Evolutionary conservation across 2,113 vertebrate species (phyloP), one percentile per base, ranked within the genome.

Genomic region (Gnathonemus echidnorhynchus): DNA sequence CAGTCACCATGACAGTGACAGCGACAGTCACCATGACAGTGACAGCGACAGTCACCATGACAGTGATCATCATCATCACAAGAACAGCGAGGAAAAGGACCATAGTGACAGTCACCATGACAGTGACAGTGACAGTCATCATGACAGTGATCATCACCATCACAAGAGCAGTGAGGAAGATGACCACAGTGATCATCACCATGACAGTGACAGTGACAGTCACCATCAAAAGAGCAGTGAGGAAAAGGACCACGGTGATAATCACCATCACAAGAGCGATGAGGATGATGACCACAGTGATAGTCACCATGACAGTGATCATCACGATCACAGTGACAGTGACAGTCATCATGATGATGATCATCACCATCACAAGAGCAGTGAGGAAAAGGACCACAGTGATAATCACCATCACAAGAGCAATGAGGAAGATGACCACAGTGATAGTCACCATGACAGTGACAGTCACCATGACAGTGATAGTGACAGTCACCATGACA

Each of bases 161-260:
- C 70, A 88, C 17, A 84, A 62, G 46, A 24, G 35, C 21, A 89
- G 1, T 86, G 87, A 90, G 27, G 48, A 56, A 66, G 88, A 89
- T 1, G 24, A 88, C 48, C 90, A 92, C 46, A 86, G 52, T 42
- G 53, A 88, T 39, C 24, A 48, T 39, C 80, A 42, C 2, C 27
- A 90, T 5, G 49, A 91, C 13, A 56, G 88, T 19, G 91, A 88
- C 10, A 88, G 80, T 3, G n/a, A 89, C 11, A 88, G 90, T 39
- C 88, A 89, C 8, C 83, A 74, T 5, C 66, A 89, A 8, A 46
- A 46, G 46, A 46, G 46, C 50, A 88, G 48, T n/a, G 42, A 46
- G 46, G 46, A 46, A 46, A 46, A 46, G 46, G 46, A 46, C 46
- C 46, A 90, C 46, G 19, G 11, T 10, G 92, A 90, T 66, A 85